Base-by-base conservation (phyloP, 2,888 invertebrate species). In the Lepeophtheirus nordmannii region DNA sequence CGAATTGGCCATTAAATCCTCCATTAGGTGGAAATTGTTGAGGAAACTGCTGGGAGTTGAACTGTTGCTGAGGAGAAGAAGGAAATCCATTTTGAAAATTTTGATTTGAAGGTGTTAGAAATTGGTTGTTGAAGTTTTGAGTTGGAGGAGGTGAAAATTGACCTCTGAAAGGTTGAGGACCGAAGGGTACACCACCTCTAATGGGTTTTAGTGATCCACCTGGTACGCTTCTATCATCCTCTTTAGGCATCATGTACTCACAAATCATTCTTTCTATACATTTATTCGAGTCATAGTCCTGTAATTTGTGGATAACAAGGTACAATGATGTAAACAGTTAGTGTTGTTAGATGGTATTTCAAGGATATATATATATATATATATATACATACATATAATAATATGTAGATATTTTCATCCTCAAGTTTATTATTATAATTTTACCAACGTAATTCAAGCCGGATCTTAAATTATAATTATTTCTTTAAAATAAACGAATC, bases 181-280 rank as follows among this genome's bases (percentile, higher is more conserved):
- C 30, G 7, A 30, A 30, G 2, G 30, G 30, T 30, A 30, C 30
- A 7, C 30, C 30, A 30, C 30, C 30, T 30, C 30, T 30, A 30
- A 30, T 30, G 30, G 30, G 30, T 30, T 30, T 30, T 7, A 30
- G 30, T 5, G 30, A 2, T 30, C 30, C 30, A 30, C 30, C 30
- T 30, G 3, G 3, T 30, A 30, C 30, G 30, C 30, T 30, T 5
- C 30, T 7, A 30, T 30, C 30, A 30, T 57, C 57, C 1, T 23
- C n/a, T 22, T 57, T 23, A 11, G 57, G 20, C 23, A 23, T 20
- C 57, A 57, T 57, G n/a, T 57, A 57, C n/a, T 57, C 60, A 11
- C 37, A 59, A 10, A 59, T 12, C 60, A 59, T 59, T n/a, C 37
- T 59, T n/a, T 59, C 60, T 11, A 59, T 23, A 38, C 60, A 59